A percentile compares a stretch with the other conserved stretches of the same genome.
Evolutionary conservation across 2,113 vertebrate species (phyloP).

Genomic region (Ammodytes marinus): DNA sequence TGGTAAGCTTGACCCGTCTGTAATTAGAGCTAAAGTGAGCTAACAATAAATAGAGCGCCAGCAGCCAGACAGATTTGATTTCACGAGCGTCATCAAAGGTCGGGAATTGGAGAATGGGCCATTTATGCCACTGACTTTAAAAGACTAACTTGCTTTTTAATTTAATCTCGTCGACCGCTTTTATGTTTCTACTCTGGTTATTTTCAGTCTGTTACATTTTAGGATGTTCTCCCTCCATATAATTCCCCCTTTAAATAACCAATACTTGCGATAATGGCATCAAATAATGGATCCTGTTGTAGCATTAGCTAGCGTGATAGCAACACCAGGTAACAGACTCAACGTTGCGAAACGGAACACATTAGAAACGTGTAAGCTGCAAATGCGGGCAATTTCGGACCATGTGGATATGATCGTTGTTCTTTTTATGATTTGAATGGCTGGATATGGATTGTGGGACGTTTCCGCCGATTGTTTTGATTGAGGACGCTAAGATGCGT

Average conservation of each 20-base stretch:
- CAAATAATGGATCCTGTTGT: constrained; percentile 38
- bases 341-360: not conserved
- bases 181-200: rapidly evolving
- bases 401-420: rapidly evolving
- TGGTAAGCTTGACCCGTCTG: constrained; percentile 31
- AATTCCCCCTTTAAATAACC: not conserved
- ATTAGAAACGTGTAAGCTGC: rapidly evolving
- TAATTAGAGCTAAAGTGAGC: constrained; percentile 70
- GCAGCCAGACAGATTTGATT: constrained; percentile 78
- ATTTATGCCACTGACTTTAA: constrained; percentile 22
- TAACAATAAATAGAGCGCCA: constrained; percentile 80
- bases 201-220: rapidly evolving
- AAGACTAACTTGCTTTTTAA: constrained; percentile 4
- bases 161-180: rapidly evolving
- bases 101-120: constrained; percentile 54
- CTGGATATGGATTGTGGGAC: rapidly evolving
- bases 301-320: constrained; percentile 65
- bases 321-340: constrained; percentile 47
- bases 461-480: constrained; percentile 54
- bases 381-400: not conserved
- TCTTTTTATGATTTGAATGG: not conserved
- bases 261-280: not conserved
- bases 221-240: rapidly evolving
- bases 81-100: constrained; percentile 78
- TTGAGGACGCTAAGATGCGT: constrained; percentile 37